Conservation (phyloP, 2,113 vertebrate genomes). For the Corythaeola cristata region DNA sequence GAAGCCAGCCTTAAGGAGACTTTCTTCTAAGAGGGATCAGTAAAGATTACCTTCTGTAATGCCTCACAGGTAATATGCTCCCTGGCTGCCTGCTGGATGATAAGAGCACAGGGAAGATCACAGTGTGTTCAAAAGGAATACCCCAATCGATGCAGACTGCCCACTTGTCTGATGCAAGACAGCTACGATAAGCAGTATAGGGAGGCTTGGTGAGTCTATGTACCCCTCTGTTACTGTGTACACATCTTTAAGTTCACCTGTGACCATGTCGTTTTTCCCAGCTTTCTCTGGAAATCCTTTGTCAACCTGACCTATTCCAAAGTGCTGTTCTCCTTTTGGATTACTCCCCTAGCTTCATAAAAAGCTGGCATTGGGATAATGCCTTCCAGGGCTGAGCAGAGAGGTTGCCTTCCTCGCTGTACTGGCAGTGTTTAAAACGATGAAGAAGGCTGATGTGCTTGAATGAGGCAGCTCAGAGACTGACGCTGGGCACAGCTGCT, state of each 20-base stretch:
- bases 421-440: neutral
- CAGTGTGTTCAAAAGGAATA: neutral
- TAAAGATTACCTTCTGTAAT: neutral
- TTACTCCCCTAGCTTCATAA: neutral
- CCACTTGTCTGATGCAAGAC: neutral
- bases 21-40: neutral
- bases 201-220: neutral
- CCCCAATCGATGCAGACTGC: neutral
- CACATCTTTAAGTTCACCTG: neutral
- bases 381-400: neutral
- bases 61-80: neutral
- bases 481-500: neutral
- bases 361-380: accelerated
- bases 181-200: neutral
- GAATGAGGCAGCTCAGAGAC: neutral
- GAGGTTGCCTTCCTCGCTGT: neutral
- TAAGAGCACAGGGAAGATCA: neutral
- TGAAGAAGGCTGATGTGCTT: neutral
- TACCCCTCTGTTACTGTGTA: neutral
- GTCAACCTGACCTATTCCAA: neutral
- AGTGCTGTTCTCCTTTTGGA: neutral
- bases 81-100: neutral
- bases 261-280: neutral
- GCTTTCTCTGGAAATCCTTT: neutral
- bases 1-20: neutral